Percentiles rank a stretch among this genome's conserved stretches.
Evolutionary conservation across 2,797 vertebrate genomes (phyloP).

Genomic region (Phylloscopus collybita): DNA sequence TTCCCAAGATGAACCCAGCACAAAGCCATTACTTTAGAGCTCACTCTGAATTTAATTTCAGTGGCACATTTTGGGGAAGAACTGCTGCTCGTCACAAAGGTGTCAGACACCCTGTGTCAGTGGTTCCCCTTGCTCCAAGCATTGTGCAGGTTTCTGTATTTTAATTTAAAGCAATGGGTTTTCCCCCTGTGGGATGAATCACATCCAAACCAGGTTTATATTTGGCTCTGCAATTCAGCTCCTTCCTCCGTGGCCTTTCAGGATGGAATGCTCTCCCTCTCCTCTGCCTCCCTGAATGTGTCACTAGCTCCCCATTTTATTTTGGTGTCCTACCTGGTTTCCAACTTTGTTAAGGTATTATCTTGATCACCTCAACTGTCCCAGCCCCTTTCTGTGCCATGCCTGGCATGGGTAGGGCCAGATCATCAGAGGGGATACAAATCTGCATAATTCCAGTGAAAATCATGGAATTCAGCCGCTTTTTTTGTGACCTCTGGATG

Average conservation of each 20-base stretch:
- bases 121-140: background rate
- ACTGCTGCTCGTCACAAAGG: background rate
- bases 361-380: background rate
- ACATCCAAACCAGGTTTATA: background rate
- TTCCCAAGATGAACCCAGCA: background rate
- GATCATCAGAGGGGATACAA: background rate
- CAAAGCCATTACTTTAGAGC: background rate
- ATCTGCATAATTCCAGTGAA: background rate
- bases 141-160: background rate
- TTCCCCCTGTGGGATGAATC: background rate
- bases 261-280: background rate
- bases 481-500: background rate
- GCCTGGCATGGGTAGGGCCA: background rate
- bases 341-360: background rate
- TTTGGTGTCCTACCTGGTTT: background rate
- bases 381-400: background rate
- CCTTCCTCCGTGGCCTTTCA: background rate
- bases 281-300: background rate
- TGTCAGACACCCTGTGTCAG: fast-evolving
- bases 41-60: background rate
- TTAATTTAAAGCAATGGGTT: background rate
- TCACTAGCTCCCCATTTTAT: background rate
- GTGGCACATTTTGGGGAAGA: fast-evolving
- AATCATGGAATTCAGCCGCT: background rate
- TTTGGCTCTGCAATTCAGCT: background rate